Conservation (phyloP, 2,113 vertebrate species). For the Dicerorhinus sumatrensis region DNA sequence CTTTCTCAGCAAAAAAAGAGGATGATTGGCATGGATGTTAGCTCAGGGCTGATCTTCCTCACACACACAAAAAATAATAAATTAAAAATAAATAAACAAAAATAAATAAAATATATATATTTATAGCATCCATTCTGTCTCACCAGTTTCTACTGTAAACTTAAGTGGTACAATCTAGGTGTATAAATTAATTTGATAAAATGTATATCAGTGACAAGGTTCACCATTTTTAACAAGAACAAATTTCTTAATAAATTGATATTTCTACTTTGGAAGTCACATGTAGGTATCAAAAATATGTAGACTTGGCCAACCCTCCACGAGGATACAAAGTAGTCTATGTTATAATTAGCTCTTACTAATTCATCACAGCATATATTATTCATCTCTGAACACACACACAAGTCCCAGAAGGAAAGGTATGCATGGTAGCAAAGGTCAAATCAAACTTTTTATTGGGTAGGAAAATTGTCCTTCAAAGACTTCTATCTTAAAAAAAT, state of each 20-base stretch:
- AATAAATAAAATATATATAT: no score
- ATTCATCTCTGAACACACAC: not conserved
- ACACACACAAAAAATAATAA: no score
- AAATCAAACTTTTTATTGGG: not conserved
- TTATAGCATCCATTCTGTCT: not conserved
- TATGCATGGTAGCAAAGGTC: slow-evolving; percentile 7
- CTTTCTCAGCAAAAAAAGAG: no score
- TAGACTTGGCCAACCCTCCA: not conserved
- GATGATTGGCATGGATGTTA: no score
- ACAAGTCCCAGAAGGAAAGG: not conserved
- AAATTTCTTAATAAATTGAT: slow-evolving; percentile 20
- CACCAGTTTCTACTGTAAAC: not conserved
- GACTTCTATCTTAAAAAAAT: not conserved
- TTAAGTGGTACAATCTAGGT: not conserved
- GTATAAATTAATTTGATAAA: not conserved
- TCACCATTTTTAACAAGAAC: not conserved
- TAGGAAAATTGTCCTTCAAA: not conserved
- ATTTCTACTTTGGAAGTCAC: slow-evolving; percentile 19
- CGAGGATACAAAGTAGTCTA: not conserved
- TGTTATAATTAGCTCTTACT: slow-evolving; percentile 15
- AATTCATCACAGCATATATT: not conserved
- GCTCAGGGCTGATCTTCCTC: no score
- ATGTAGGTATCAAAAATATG: not conserved
- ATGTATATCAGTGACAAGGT: not conserved
- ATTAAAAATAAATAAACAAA: no score